A percentile compares a stretch with the other conserved stretches of the same genome.
These are phyloP conservation scores for Sebastes oblongus DNA, from an alignment of 2,797 vertebrate genomes.

Conservation along the genomic window DNA sequence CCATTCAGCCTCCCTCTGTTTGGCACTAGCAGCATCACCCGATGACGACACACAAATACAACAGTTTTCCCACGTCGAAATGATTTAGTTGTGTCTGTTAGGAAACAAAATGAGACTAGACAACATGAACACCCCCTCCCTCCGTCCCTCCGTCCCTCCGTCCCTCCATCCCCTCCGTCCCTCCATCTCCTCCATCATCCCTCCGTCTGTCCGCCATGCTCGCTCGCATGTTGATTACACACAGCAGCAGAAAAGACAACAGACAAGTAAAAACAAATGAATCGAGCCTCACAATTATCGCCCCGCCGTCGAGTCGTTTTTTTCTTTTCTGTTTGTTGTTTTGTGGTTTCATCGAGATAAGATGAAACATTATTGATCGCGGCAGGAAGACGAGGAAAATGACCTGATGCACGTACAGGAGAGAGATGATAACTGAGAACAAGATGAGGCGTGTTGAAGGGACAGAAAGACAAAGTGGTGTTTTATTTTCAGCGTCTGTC, in stretches of 20 bases:
- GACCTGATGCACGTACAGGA: neutral
- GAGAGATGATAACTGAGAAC: conserved; percentile 5
- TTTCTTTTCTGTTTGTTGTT: conserved; percentile 40
- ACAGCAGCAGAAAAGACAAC: conserved; percentile 61
- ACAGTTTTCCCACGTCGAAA: conserved; percentile 89
- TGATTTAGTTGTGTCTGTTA: conserved; percentile 94
- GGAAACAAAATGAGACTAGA: conserved; percentile 91
- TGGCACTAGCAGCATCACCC: conserved; percentile 91
- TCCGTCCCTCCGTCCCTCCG: conserved; percentile 2
- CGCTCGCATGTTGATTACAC: conserved; percentile 64
- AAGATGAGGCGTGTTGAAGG: neutral
- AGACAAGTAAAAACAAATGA: conserved; percentile 66
- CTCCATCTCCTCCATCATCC: conserved; percentile 16
- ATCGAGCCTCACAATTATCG: conserved; percentile 58
- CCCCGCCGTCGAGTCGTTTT: neutral
- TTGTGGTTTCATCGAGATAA: conserved; percentile 16
- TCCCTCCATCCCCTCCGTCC: conserved; percentile 22
- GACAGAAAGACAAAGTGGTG: neutral
- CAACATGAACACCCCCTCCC: conserved; percentile 40
- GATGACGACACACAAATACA: conserved; percentile 84
- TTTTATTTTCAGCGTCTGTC: neutral
- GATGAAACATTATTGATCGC: conserved; percentile 47
- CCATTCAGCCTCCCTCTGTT: conserved; percentile 89
- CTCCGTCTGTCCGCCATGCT: conserved; percentile 48
- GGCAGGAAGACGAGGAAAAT: conserved; percentile 7